phyloP scores from a whole-genome alignment of 2,888 invertebrate species.

The Erannis defoliaria region DNA sequence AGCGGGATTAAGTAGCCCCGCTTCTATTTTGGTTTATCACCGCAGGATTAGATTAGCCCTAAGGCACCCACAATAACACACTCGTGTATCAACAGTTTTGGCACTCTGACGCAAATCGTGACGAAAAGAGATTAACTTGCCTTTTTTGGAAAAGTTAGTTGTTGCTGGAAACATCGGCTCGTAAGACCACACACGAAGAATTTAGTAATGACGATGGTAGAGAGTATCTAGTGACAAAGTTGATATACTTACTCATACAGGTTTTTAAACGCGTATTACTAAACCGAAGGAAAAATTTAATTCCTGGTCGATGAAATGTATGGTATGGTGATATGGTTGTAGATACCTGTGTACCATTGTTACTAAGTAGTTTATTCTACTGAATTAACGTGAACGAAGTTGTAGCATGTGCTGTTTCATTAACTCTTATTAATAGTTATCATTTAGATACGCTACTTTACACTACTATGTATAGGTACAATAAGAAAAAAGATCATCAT shows the following conservation, averaged over 20 bases:
- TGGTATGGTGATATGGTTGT: no score
- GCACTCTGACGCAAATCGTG: constrained; percentile 65
- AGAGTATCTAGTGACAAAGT: not conserved
- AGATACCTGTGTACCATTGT: no score
- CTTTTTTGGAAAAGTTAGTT: constrained; percentile 56
- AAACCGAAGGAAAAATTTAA: no score
- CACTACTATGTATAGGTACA: no score
- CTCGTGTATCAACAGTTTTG: constrained; percentile 54
- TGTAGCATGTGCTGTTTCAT: no score
- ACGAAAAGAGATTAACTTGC: constrained; percentile 55
- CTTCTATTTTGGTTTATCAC: constrained; percentile 21
- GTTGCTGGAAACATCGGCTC: constrained; percentile 44
- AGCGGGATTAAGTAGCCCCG: constrained; percentile 2
- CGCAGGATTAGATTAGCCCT: constrained; percentile 31
- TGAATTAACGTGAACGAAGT: no score
- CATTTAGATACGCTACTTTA: no score
- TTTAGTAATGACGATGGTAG: constrained; percentile 18
- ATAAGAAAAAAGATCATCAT: no score
- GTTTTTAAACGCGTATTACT: no score
- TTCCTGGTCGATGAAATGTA: no score
- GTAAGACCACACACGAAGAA: constrained; percentile 64
- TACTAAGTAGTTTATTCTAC: no score
- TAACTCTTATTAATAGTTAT: no score
- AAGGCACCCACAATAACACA: constrained; percentile 15
- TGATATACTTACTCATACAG: not conserved